A percentile compares a stretch with the other conserved stretches of the same genome.
These are phyloP conservation scores for Phytoseiulus persimilis DNA, from an alignment of 2,888 invertebrate species.

Conservation along the genomic window DNA sequence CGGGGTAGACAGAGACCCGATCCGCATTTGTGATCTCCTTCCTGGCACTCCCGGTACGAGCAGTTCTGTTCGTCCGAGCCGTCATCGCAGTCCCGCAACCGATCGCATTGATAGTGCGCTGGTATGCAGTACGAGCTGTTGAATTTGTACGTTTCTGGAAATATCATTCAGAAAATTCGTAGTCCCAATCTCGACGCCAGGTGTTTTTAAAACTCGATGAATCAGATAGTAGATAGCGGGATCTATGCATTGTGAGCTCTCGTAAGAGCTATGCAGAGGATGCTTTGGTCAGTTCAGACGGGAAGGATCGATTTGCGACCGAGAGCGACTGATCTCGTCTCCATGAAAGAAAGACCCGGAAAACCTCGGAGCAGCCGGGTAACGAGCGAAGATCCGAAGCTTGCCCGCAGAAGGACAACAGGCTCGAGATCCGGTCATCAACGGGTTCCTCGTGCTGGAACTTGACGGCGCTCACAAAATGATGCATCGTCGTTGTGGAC, in stretches of 20 bases:
- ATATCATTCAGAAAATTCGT: not conserved
- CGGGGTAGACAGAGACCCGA: slow-evolving; percentile 76
- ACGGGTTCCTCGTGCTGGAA: not conserved
- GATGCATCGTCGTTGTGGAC: not conserved
- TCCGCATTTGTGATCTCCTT: slow-evolving; percentile 75
- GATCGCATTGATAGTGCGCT: slow-evolving; percentile 85
- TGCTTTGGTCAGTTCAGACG: no score
- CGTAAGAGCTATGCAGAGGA: no score
- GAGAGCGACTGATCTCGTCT: no score
- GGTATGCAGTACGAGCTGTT: slow-evolving; percentile 93
- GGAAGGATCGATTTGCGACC: no score
- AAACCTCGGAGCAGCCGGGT: no score
- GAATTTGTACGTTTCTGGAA: slow-evolving; percentile 62
- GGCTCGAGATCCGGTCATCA: not conserved
- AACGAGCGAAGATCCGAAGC: no score
- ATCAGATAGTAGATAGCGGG: no score
- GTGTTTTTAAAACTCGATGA: no score
- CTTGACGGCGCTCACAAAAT: not conserved
- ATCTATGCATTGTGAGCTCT: no score
- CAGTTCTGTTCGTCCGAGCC: slow-evolving; percentile 81
- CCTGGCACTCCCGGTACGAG: slow-evolving; percentile 79
- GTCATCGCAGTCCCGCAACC: slow-evolving; percentile 86
- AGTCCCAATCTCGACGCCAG: not conserved
- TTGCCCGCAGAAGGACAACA: no score
- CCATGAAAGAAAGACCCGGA: no score